Evolutionary conservation across 2,888 invertebrate species (phyloP).

Genomic region (Microplitis manilae): DNA sequence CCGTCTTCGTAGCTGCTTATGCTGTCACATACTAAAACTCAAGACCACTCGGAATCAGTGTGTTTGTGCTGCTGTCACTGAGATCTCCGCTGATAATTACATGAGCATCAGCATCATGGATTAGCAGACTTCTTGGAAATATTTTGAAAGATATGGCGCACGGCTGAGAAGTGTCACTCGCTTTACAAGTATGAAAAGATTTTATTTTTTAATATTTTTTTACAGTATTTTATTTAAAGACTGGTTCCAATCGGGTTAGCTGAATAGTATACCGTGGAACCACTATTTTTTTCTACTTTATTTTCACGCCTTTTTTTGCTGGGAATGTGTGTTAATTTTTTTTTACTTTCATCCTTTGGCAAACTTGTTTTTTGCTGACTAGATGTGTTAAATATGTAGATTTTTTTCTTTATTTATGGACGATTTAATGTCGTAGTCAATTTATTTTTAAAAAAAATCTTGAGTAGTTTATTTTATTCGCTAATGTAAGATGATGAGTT

Average conservation of each 20-base stretch:
- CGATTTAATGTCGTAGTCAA: neutral
- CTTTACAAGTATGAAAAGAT: constrained; percentile 9
- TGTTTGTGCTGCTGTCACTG: neutral
- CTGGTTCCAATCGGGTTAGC: constrained; percentile 9
- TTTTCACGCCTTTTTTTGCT: constrained; percentile 6
- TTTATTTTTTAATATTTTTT: neutral
- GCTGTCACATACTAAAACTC: neutral
- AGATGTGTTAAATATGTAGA: too few species aligned
- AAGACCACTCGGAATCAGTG: neutral
- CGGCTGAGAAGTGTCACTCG: constrained; percentile 4
- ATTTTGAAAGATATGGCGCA: neutral
- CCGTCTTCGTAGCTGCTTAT: neutral
- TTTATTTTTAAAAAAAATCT: neutral
- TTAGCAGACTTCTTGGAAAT: neutral
- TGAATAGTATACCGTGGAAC: neutral
- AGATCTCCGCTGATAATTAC: neutral
- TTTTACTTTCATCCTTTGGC: constrained; percentile 14
- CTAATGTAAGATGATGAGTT: too few species aligned
- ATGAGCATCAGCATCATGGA: neutral
- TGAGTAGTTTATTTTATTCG: too few species aligned
- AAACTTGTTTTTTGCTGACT: neutral
- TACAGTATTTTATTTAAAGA: constrained; percentile 16
- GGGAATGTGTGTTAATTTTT: neutral
- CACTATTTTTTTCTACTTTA: neutral
- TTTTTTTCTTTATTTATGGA: too few species aligned